phyloP scores from a whole-genome alignment of 2,888 invertebrate species.

The Helleia helle region DNA sequence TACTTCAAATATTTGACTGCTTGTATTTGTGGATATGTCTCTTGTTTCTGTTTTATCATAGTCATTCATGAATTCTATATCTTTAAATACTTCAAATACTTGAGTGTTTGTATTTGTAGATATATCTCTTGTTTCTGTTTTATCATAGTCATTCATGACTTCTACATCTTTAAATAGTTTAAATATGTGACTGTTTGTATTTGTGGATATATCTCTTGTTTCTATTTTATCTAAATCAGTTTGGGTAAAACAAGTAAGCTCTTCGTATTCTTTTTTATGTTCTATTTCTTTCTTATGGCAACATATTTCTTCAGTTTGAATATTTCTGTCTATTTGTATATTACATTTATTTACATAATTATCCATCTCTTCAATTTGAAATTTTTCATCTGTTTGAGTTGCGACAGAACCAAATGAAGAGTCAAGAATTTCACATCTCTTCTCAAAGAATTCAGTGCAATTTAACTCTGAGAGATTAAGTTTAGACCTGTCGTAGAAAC shows the following conservation, averaged over 20 bases:
- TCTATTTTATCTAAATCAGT: neutral
- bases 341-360: neutral
- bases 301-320: neutral
- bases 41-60: constrained; percentile 3
- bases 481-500: constrained; percentile 45
- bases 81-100: constrained; percentile 17
- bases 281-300: constrained; percentile 4
- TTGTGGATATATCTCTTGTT: constrained; percentile 13
- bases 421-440: constrained; percentile 23
- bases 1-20: constrained; percentile 12
- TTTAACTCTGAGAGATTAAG: constrained; percentile 29
- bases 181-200: constrained; percentile 11
- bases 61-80: constrained; percentile 16
- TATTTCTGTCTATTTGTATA: neutral
- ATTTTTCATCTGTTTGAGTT: constrained; percentile 32
- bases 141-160: constrained; percentile 7
- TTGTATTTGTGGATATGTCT: constrained; percentile 17
- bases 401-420: constrained; percentile 25
- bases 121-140: constrained; percentile 13
- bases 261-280: neutral
- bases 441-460: constrained; percentile 25
- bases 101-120: constrained; percentile 13
- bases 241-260: neutral
- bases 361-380: neutral
- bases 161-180: constrained; percentile 19